A percentile compares a stretch with the other conserved stretches of the same genome.
Conservation (phyloP, 2,888 invertebrate species). For the Hirtodrosophila cameraria region DNA sequence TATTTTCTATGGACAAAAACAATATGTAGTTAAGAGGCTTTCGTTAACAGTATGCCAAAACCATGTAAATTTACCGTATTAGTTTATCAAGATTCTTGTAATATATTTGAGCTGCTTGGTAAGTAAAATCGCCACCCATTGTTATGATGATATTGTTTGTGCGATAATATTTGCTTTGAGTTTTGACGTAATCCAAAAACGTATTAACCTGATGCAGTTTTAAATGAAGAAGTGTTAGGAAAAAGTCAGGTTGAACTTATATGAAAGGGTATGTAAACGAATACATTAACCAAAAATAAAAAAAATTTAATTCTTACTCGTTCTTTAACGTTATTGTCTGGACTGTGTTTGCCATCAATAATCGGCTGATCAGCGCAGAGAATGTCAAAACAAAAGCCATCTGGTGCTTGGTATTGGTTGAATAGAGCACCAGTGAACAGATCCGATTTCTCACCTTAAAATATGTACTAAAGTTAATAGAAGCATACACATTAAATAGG, state of each 20-base stretch:
- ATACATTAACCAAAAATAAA: not conserved
- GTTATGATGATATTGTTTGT: conserved; percentile 92
- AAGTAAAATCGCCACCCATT: conserved; percentile 97
- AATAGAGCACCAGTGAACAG: conserved; percentile 93
- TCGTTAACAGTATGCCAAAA: conserved; percentile 33
- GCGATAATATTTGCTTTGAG: conserved; percentile 86
- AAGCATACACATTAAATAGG: not conserved
- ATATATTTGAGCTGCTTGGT: conserved; percentile 91
- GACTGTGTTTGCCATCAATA: conserved; percentile 91
- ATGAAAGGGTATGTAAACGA: conserved; percentile 7
- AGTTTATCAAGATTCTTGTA: conserved; percentile 94
- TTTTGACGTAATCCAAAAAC: conserved; percentile 86
- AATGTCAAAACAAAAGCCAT: conserved; percentile 96
- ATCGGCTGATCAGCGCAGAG: conserved; percentile 94
- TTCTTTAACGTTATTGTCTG: conserved; percentile 92
- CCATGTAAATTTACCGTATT: conserved; percentile 85
- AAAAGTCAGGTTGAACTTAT: conserved; percentile 24
- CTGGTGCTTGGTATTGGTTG: conserved; percentile 93
- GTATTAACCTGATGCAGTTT: conserved; percentile 77
- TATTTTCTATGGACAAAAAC: conserved; percentile 1
- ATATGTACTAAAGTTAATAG: not conserved
- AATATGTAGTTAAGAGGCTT: conserved; percentile 35
- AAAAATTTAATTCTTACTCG: conserved; percentile 86
- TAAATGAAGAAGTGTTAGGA: conserved; percentile 9
- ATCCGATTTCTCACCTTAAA: conserved; percentile 81